Conservation (phyloP, 1,140 invertebrate species). For the Tetramorium alpestre region DNA sequence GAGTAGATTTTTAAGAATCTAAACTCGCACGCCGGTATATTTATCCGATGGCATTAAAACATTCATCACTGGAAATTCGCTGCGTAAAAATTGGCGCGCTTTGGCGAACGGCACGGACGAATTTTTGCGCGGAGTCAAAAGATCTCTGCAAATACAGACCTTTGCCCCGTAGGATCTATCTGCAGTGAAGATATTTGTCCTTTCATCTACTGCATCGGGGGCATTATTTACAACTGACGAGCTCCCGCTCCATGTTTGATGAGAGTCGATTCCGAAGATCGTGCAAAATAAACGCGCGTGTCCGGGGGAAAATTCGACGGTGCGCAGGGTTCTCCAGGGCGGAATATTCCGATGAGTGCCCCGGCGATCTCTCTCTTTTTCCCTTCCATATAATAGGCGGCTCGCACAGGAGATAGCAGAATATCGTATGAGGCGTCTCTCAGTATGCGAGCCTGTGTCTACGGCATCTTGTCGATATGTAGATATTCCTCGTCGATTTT, state of each 20-base stretch:
- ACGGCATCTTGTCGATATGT: conserved; percentile 77
- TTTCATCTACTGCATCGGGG: background rate
- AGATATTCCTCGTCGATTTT: conserved; percentile 71
- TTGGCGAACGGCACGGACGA: background rate
- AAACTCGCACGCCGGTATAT: conserved; percentile 1
- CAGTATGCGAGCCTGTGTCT: conserved; percentile 81
- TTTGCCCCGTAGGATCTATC: background rate
- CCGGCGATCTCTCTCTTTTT: conserved; percentile 59
- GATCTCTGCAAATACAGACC: background rate
- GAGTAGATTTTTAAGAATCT: conserved; percentile 44
- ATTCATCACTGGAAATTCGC: background rate
- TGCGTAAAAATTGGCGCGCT: conserved; percentile 2
- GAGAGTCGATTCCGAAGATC: conserved; percentile 24
- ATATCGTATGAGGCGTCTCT: conserved; percentile 80
- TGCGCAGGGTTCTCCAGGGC: background rate
- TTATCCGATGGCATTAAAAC: conserved; percentile 12
- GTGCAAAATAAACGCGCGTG: conserved; percentile 49
- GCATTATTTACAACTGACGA: conserved; percentile 46
- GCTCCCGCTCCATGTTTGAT: background rate
- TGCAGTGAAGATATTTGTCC: conserved; percentile 1
- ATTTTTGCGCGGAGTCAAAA: background rate
- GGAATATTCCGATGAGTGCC: conserved; percentile 58
- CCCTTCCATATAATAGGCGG: conserved; percentile 74
- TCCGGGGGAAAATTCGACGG: conserved; percentile 3
- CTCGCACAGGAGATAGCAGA: conserved; percentile 70